Evolutionary conservation across 1,140 invertebrate species (phyloP).

Genomic region (Harlomillsia oculata): DNA sequence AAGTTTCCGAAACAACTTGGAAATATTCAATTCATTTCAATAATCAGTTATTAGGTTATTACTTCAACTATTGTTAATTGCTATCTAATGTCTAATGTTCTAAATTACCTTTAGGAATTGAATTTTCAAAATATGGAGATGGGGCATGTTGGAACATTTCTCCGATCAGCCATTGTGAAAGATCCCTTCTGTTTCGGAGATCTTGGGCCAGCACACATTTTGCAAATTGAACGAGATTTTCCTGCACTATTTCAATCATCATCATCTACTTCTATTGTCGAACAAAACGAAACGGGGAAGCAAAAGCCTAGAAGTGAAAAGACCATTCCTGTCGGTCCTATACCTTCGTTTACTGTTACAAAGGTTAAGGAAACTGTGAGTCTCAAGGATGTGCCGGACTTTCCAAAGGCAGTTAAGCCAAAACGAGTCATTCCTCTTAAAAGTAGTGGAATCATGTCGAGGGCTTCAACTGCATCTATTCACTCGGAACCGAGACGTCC

Average conservation of each 20-base stretch:
- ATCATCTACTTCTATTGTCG: too few relatives aligned
- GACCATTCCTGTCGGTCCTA: too few relatives aligned
- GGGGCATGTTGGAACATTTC: slow-evolving; percentile 9
- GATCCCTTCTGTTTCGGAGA: slow-evolving; percentile 30
- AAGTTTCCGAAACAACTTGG: background rate
- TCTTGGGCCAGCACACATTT: slow-evolving; percentile 20
- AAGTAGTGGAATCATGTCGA: too few relatives aligned
- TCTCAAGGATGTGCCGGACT: background rate
- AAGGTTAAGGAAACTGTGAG: too few relatives aligned
- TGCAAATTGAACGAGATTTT: slow-evolving; percentile 26
- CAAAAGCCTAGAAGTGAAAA: background rate
- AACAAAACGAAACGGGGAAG: background rate
- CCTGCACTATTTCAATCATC: slow-evolving; percentile 19
- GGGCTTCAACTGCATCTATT: too few relatives aligned
- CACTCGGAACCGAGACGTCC: too few relatives aligned
- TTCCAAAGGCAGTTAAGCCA: background rate
- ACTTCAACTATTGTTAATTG: too few relatives aligned
- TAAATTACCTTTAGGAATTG: too few relatives aligned
- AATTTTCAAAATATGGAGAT: slow-evolving; percentile 5
- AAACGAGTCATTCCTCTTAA: too few relatives aligned
- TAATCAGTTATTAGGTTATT: background rate
- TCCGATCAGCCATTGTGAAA: slow-evolving; percentile 18
- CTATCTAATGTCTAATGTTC: too few relatives aligned
- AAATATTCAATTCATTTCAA: background rate
- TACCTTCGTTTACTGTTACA: too few relatives aligned